phyloP scores from a whole-genome alignment of 2,888 invertebrate species.

The Drepana falcataria region DNA sequence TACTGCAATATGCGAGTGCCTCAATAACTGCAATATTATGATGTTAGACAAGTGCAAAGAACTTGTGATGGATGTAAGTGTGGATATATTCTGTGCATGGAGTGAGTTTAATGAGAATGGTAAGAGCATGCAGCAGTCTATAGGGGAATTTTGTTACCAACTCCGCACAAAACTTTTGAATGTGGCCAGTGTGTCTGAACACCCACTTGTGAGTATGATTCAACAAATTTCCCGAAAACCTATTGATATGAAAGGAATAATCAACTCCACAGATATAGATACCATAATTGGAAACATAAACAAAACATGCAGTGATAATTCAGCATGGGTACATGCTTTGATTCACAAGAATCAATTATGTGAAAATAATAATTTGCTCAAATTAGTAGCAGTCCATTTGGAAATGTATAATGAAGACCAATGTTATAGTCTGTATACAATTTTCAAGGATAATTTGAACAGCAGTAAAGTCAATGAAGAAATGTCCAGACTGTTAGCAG shows the following conservation, averaged over 20 bases:
- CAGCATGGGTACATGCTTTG: constrained; percentile 52
- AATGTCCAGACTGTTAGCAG: constrained; percentile 28
- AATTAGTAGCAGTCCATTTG: constrained; percentile 36
- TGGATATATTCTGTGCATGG: constrained; percentile 69
- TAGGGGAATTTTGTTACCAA: constrained; percentile 57
- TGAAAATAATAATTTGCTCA: constrained; percentile 35
- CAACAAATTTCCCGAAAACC: constrained; percentile 57
- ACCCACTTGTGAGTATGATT: constrained; percentile 53
- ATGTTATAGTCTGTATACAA: constrained; percentile 36
- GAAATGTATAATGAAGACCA: constrained; percentile 38
- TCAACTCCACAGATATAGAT: constrained; percentile 37
- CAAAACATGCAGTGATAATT: constrained; percentile 33
- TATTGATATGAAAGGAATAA: constrained; percentile 42
- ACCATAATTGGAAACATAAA: constrained; percentile 46
- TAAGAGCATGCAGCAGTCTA: constrained; percentile 53
- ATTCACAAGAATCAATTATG: constrained; percentile 45
- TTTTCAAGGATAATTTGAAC: constrained; percentile 28
- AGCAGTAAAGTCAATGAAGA: constrained; percentile 28
- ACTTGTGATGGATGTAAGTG: constrained; percentile 59
- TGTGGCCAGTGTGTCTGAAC: constrained; percentile 36
- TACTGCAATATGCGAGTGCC: constrained; percentile 34
- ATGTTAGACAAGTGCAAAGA: constrained; percentile 51
- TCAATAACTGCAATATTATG: constrained; percentile 41
- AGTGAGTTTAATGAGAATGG: constrained; percentile 59
- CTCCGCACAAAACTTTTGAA: constrained; percentile 34